Base-by-base conservation (phyloP, 2,888 invertebrate genomes). In the Philaethria dido region DNA sequence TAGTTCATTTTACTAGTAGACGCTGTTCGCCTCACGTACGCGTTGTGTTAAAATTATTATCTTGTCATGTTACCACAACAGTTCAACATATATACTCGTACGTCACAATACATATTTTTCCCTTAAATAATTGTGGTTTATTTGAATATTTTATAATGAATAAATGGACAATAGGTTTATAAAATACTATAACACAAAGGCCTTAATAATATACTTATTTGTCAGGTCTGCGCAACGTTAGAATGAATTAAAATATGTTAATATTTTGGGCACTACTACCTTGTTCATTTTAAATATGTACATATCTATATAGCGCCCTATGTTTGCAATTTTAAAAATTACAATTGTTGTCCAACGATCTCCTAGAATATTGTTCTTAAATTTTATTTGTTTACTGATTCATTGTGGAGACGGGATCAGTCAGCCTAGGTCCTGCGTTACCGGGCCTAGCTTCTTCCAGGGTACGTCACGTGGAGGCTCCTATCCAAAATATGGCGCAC, bases 101-200 rank as follows among this genome's bases (percentile, higher is more conserved):
- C 52, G 29, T 52, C 52, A 33, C n/a, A n/a, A n/a, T 16, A 52
- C 9, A 50, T 50, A 33, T 11, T 29, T 16, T 52, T 16, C 29
- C 16, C 16, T 33, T 29, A 29, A 52, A 52, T 29, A 16, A 29
- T 52, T 29, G 52, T 52, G 52, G 52, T 52, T 52, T 29, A 16
- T 0, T 50, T 52, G 16, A 52, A 52, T 50, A n/a, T 25, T 39
- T 39, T 39, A 39, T 39, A 39, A 39, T 39, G 39, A 39, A 13
- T 39, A 39, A 14, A 14, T n/a, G 29, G 18, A 52, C 52, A 52
- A 52, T 52, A 33, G 29, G n/a, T 8, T 50, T 11, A 9, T 16
- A 29, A 50, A 29, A 16, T 29, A 11, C 2, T 25, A 1, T 25
- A 25, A 39, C 13, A 39, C 3, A 50, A 50, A 13, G n/a, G 8